phyloP scores from a whole-genome alignment of 1,140 invertebrate genomes.

The Zaprionus gabonicus region DNA sequence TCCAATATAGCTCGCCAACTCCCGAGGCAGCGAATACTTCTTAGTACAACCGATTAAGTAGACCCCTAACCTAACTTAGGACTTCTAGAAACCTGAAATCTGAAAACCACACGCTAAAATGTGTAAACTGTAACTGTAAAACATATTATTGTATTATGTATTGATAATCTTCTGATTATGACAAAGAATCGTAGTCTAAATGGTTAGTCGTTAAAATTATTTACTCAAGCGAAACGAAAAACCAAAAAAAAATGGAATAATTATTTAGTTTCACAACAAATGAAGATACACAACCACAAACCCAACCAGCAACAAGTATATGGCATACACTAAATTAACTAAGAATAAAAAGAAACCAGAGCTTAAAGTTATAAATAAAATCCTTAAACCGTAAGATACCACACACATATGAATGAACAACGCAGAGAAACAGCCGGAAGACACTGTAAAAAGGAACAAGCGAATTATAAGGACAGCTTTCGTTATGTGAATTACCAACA shows the following conservation, averaged over 20 bases:
- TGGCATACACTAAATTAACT: conserved; percentile 72
- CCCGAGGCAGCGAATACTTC: conserved; percentile 23
- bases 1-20: conserved; percentile 23
- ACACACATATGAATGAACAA: conserved; percentile 15
- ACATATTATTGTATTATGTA: conserved; percentile 75
- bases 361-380: conserved; percentile 67
- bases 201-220: conserved; percentile 67
- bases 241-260: conserved; percentile 24
- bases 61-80: conserved; percentile 53
- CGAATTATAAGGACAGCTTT: conserved; percentile 62
- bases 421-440: conserved; percentile 46
- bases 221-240: conserved; percentile 48
- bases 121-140: conserved; percentile 73
- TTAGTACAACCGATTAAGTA: conserved; percentile 48
- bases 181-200: conserved; percentile 69
- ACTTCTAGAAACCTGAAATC: conserved; percentile 48
- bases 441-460: conserved; percentile 77
- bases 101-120: conserved; percentile 46
- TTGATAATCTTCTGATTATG: conserved; percentile 66
- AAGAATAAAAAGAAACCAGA: conserved; percentile 68
- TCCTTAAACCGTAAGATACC: conserved; percentile 50
- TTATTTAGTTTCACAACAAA: conserved; percentile 43
- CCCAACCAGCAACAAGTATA: conserved; percentile 57
- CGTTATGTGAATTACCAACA: conserved; percentile 54
- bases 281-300: conserved; percentile 34